Base-by-base conservation (phyloP, 64 coral and sea anemone genomes). In the Cladopsammia gracilis region DNA sequence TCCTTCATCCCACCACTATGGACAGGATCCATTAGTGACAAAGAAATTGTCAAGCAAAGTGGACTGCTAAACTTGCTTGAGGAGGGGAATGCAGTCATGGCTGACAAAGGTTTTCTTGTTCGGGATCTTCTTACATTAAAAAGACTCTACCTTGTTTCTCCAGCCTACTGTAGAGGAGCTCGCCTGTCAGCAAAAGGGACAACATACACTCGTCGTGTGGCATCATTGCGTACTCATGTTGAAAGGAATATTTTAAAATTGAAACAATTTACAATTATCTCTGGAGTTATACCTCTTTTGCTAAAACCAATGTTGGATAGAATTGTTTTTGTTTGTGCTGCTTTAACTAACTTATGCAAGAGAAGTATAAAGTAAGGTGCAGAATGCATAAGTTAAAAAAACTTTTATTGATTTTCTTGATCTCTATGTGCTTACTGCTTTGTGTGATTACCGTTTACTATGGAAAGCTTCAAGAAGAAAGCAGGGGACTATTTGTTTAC, bases 21-120 rank as follows among this genome's bases (percentile, higher is more conserved):
- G 91, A 93, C 91, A 75, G 91, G 95, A 6, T 82, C 68, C 51
- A 78, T 93, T 24, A 87, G 80, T 64, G 91, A 88, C 48, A 97
- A 90, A 60, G 95, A 93, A 90, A 96, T 91, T 69, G 87, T 91
- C 1, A 90, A 59, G 18, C 56, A 60, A 61, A 90, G 56, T 90
- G 78, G 90, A 83, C 71, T 93, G 11, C 34, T 93, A n/a, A 45
- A 90, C 76, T 20, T 64, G 47, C 73, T 96, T 68, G 87, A 96
- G 50, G 78, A 96, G 71, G 95, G 94, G 34, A 87, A 90, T 96
- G 90, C 91, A 64, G 95, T 96, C 4, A 93, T 93, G 90, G 79
- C 86, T 52, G 90, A 96, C 52, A 96, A 90, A 70, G 95, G 90
- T 50, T 93, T 96, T 89, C 42, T 89, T 11, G 88, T 96, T 69